Evolutionary conservation across 2,113 vertebrate species (phyloP), one percentile per base, ranked within the genome.

Genomic region (Pterophyllum scalare): DNA sequence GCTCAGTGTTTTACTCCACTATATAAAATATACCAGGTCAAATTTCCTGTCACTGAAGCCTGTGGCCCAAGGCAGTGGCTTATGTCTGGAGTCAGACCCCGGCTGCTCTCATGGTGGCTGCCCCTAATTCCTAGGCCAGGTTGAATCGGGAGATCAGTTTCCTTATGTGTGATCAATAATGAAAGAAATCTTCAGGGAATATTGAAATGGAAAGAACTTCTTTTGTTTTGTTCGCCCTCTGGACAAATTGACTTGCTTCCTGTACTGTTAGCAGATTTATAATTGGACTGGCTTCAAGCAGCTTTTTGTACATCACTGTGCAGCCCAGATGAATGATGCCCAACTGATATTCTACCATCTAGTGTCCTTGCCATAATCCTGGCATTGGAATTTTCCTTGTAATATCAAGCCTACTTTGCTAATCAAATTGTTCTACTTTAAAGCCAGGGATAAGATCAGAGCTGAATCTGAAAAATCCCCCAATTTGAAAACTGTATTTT

Each of bases 131-230:
- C 49, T 7, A 6, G 6, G 6, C 5, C 14, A 17, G 46, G 13
- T 15, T 52, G 31, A 52, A 31, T 0, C 20, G 3, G 1, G 17
- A 46, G 65, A 52, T 5, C 19, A 5, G 52, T 72, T 67, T 67
- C 43, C 15, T 1, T 31, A 52, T 13, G 26, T 72, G 43, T n/a
- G 65, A 72, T 72, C 43, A 52, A 14, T 72, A 52, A 14, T 72
- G 17, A 72, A 52, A 72, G 24, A 72, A 20, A n/a, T n/a, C n/a
- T 72, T 17, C 43, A 52, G 31, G n/a, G n/a, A n/a, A 31, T 31
- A 52, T 52, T 72, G 10, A 72, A 22, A 46, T 85, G 82, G 56
- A 83, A 88, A 81, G 22, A 15, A n/a, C 22, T 14, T 89, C 46
- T 43, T 79, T 78, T 76, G 22, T 75, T 59, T 14, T 40, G 15